Base-by-base conservation (phyloP, 2,888 invertebrate species). In the Pachymerium ferrugineum region DNA sequence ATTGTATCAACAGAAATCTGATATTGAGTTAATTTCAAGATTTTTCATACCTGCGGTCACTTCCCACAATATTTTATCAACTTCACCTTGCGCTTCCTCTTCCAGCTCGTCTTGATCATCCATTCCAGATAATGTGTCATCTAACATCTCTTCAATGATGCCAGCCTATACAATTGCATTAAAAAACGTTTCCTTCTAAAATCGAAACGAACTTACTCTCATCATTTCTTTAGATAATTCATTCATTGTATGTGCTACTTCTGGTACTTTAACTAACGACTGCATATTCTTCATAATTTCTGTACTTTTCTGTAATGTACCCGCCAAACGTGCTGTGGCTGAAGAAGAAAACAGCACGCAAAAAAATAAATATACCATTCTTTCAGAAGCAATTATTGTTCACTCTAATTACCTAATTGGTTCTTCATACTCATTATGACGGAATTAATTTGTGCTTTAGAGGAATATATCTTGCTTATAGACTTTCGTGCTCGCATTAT, bases 261-360 rank as follows among this genome's bases (percentile, higher is more conserved):
- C 98, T 0, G 97, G 96, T 16, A 97, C 87, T 78, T 92, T 89
- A 1, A 98, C 85, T 6, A 99, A 85, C 4, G 89, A 88, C 81
- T 97, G 97, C 97, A 99, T 98, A 0, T 94, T 92, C 84, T 93
- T 92, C 98, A 99, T 98, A 0, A 99, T 97, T 86, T 97, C 97
- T 1, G 97, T 96, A 30, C 97, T 97, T 82, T 96, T 96, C 80
- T 93, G 89, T 71, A 99, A 84, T 0, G 96, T 89, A 5, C 97
- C 97, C 29, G 97, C 94, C 12, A 97, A 91, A 78, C 96, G 87
- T 76, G 98, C 85, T 10, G 95, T 94, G n/a, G 97, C 97, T 93
- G 77, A 28, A 78, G 28, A 54, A 29, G 28, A 19, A 47, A 72
- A 25, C n/a, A 72, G 22, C 12, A 12, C 16, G 22, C 12, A 19